Percentiles rank a stretch among this genome's conserved stretches.
phyloP scores from a whole-genome alignment of 2,888 invertebrate genomes.

The Hartigia nigra region DNA sequence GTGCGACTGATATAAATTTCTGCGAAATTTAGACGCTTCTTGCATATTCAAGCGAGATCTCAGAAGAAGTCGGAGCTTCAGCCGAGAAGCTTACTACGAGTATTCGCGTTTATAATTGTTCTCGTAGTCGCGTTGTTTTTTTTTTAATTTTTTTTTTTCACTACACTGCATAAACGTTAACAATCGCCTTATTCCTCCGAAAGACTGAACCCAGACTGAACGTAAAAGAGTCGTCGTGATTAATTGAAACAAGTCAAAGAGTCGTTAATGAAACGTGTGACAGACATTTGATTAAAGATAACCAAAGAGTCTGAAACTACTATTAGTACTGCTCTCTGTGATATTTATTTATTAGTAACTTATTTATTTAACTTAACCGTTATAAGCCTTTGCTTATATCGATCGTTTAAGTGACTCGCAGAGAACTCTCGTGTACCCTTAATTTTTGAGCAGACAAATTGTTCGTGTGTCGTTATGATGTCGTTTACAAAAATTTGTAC shows the following conservation, averaged over 20 bases:
- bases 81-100: background rate
- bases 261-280: background rate
- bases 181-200: background rate
- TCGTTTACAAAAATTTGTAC: slow-evolving; percentile 10
- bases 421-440: background rate
- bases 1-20: background rate
- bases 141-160: background rate
- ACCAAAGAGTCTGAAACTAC: background rate
- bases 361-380: background rate
- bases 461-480: background rate
- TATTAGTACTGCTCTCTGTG: background rate
- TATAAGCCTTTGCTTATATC: background rate
- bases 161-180: background rate
- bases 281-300: background rate
- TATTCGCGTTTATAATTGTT: background rate
- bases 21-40: background rate
- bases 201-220: background rate
- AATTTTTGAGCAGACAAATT: background rate
- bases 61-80: background rate
- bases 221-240: background rate
- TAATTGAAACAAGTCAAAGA: background rate
- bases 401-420: background rate
- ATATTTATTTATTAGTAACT: background rate
- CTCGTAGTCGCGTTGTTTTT: background rate
- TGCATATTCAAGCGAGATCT: background rate